phyloP scores from a whole-genome alignment of 2,113 vertebrate genomes.

The Platichthys flesus region DNA sequence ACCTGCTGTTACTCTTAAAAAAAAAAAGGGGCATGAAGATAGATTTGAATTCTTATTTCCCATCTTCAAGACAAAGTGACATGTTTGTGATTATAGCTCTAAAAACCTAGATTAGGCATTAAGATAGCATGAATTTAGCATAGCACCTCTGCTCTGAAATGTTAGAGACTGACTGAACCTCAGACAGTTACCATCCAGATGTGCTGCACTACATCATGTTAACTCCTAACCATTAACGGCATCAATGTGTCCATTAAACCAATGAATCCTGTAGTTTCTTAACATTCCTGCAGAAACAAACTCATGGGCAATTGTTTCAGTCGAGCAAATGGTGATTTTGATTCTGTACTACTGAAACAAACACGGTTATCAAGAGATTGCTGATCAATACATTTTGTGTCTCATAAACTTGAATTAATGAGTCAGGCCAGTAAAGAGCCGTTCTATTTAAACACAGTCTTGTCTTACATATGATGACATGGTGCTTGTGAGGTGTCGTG shows the following conservation, averaged over 20 bases:
- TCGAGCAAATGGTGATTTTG: constrained; percentile 59
- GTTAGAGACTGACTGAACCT: neutral
- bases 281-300: constrained; percentile 9
- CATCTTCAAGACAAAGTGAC: neutral
- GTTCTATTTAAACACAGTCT: constrained; percentile 28
- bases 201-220: constrained; percentile 11
- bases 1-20: constrained; percentile 1
- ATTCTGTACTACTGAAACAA: constrained; percentile 41
- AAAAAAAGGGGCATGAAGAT: neutral
- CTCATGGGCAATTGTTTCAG: constrained; percentile 26
- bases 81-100: constrained; percentile 12
- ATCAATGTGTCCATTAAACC: neutral
- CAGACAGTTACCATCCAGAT: constrained; percentile 17
- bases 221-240: constrained; percentile 24
- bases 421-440: constrained; percentile 28
- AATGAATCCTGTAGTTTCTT: neutral
- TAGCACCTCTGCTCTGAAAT: neutral
- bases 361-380: constrained; percentile 8
- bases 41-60: neutral
- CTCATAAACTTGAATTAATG: constrained; percentile 25
- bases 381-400: constrained; percentile 13
- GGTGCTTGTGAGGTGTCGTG: constrained; percentile 45
- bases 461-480: constrained; percentile 23
- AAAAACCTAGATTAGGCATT: neutral
- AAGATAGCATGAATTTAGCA: neutral